Base-by-base conservation (phyloP, 1,140 invertebrate species). In the Anoplophora glabripennis region DNA sequence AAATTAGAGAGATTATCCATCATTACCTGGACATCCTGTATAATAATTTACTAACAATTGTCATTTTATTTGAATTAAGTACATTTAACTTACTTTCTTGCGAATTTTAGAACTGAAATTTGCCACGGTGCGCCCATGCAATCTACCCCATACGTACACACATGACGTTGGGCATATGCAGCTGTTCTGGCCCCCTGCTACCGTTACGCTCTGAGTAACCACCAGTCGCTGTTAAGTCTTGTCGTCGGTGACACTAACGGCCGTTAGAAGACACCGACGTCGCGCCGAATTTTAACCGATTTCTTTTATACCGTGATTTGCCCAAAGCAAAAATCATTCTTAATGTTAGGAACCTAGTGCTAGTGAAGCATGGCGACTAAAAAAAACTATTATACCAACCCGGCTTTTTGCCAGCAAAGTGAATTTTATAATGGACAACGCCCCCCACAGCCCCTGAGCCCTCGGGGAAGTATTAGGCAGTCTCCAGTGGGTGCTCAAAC, bases 391-490 rank as follows among this genome's bases (percentile, higher is more conserved):
- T 89, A 90, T 68, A 85, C 85, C 1, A 90, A 90, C 67, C 87
- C 87, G 11, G 87, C 87, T 0, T 89, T 90, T 66, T 89, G 87
- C 70, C 81, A 84, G 11, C 84, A 89, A 74, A 89, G 87, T 67
- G 88, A 90, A 68, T 85, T 82, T 44, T 73, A 78, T 11, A 78
- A 78, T 65, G 74, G 71, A 9, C 74, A 80, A 57, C 77, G 42
- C 17, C 76, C 14, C 72, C 72, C 9, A 67, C 74, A 42, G 76
- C 75, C 58, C 57, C 59, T 58, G 7, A 73, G 73, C 66, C 62
- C 73, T 1, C 67, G 69, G 59, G 71, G 74, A 56, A 78, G 53
- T 35, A 41, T 66, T 11, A 79, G 65, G 41, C 68, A 72, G 49
- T 67, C 73, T 0, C 74, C 74, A 10, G 65, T 76, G 7, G 74